Conservation (phyloP, 2,888 invertebrate genomes). For the Watsonalla binaria region DNA sequence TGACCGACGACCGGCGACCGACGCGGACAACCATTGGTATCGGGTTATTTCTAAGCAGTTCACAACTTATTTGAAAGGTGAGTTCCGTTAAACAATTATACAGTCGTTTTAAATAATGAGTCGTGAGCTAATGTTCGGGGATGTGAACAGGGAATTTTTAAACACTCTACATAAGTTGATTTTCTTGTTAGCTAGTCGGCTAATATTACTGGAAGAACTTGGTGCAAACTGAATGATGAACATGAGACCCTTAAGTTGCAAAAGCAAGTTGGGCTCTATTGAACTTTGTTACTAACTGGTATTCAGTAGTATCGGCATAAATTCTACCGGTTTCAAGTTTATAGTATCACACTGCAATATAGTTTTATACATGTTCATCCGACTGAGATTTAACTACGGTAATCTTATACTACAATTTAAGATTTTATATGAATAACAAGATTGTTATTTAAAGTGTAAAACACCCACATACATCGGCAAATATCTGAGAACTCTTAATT, state of each 20-base stretch:
- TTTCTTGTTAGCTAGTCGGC: slow-evolving; percentile 1
- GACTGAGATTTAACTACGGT: not conserved
- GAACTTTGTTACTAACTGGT: slow-evolving; percentile 28
- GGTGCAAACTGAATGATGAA: slow-evolving; percentile 36
- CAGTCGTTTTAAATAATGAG: not conserved
- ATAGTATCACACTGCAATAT: not conserved
- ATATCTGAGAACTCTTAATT: slow-evolving; percentile 68
- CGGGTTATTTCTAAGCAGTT: slow-evolving; percentile 43
- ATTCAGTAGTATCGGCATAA: slow-evolving; percentile 35
- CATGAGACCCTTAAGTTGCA: slow-evolving; percentile 26
- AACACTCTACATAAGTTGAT: not conserved
- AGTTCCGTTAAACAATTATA: not conserved
- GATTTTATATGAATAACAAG: not conserved
- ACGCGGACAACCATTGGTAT: slow-evolving; percentile 33
- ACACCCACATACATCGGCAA: slow-evolving; percentile 30
- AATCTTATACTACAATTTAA: not conserved
- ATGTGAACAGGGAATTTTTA: not conserved
- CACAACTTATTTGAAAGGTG: slow-evolving; percentile 23
- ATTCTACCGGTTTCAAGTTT: slow-evolving; percentile 26
- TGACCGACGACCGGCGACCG: slow-evolving; percentile 45
- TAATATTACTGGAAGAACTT: slow-evolving; percentile 28
- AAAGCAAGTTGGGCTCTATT: slow-evolving; percentile 35
- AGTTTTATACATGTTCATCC: not conserved
- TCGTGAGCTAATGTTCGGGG: not conserved
- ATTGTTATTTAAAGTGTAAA: not conserved